Conservation (phyloP, 2,797 vertebrate genomes). For the Tarsius wallacei region DNA sequence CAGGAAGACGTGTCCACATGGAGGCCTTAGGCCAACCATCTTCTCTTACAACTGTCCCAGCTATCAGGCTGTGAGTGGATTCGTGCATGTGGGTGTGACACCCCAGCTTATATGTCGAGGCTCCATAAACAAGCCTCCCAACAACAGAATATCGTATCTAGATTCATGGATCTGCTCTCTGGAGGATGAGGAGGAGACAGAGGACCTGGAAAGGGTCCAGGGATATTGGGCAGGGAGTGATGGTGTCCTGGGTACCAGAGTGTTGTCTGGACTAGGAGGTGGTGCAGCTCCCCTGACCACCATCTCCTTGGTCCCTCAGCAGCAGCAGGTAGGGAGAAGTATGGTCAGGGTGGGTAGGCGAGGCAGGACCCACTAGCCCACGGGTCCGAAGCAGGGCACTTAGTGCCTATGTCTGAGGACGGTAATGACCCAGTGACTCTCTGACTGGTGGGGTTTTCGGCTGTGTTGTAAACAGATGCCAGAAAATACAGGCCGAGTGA, state of each 20-base stretch:
- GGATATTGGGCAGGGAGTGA: not conserved
- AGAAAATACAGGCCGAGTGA: not conserved
- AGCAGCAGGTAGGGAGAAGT: accelerated
- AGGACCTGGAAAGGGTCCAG: not conserved
- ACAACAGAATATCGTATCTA: not conserved
- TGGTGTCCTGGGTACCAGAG: not conserved
- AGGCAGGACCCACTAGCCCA: not conserved
- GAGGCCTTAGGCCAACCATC: too few species aligned
- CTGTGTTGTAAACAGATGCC: not conserved
- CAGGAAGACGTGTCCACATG: too few species aligned
- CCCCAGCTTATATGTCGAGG: not conserved
- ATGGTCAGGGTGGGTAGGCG: too few species aligned
- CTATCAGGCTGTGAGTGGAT: not conserved
- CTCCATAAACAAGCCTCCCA: not conserved
- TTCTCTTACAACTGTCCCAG: not conserved
- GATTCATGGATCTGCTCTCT: not conserved
- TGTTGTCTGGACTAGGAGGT: not conserved
- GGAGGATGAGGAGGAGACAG: not conserved
- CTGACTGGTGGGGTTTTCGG: not conserved
- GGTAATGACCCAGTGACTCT: not conserved
- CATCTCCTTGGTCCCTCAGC: not conserved
- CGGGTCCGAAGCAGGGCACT: too few species aligned
- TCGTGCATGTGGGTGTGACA: too few species aligned
- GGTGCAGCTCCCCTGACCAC: not conserved
- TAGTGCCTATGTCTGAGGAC: not conserved